Evolutionary conservation across 2,888 invertebrate species (phyloP).

Genomic region (Pheosia gnoma): DNA sequence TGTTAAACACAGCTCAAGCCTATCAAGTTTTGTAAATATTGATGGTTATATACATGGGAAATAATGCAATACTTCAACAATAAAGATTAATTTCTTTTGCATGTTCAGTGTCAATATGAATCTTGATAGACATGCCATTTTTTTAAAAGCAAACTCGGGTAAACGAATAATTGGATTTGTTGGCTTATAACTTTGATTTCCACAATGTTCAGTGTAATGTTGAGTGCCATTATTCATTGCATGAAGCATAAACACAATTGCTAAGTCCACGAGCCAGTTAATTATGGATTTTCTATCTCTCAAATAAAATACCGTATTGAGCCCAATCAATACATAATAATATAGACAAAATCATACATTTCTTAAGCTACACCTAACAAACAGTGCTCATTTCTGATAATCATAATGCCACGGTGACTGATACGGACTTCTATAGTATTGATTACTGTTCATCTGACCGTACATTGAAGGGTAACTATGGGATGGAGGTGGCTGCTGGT

Average conservation of each 20-base stretch:
- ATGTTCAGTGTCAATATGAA: background rate
- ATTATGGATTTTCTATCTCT: slow-evolving; percentile 2
- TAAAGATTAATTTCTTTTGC: background rate
- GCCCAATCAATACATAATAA: slow-evolving; percentile 17
- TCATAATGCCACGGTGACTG: slow-evolving; percentile 67
- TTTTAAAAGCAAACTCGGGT: too few relatives aligned
- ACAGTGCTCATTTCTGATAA: slow-evolving; percentile 61
- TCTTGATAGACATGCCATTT: too few relatives aligned
- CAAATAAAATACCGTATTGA: slow-evolving; percentile 11
- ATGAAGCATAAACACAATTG: too few relatives aligned
- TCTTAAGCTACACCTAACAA: slow-evolving; percentile 26
- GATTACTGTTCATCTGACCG: slow-evolving; percentile 54
- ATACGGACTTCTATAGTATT: slow-evolving; percentile 68
- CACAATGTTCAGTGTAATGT: too few relatives aligned
- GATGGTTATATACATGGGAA: background rate
- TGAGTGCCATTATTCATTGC: too few relatives aligned
- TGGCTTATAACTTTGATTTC: too few relatives aligned
- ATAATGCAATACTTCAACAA: background rate
- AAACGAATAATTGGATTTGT: too few relatives aligned
- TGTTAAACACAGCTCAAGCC: too few relatives aligned
- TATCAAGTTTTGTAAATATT: background rate
- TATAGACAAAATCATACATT: slow-evolving; percentile 19
- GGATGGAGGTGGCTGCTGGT: slow-evolving; percentile 33
- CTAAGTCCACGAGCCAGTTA: background rate
- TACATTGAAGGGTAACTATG: slow-evolving; percentile 51